Percentiles rank a stretch among this genome's conserved stretches.
phyloP scores from a whole-genome alignment of 2,888 invertebrate species.

The Yponomeuta malinellus region DNA sequence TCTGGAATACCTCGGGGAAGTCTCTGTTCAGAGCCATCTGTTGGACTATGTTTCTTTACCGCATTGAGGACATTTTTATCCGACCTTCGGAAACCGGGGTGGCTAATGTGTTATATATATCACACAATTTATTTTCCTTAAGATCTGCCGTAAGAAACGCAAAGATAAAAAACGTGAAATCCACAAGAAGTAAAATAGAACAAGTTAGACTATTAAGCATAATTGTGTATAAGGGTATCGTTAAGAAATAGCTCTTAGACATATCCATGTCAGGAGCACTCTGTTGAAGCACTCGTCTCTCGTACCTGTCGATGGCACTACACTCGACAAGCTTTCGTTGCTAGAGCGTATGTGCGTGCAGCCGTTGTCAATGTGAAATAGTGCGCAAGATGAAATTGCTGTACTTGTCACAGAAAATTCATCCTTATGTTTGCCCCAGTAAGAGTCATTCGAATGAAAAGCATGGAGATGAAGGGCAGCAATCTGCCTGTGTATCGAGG shows the following conservation, averaged over 20 bases:
- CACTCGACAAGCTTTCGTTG: neutral
- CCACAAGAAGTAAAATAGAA: too few species aligned
- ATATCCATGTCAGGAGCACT: neutral
- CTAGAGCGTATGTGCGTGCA: slow-evolving; percentile 5
- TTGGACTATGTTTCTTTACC: slow-evolving; percentile 1
- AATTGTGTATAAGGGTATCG: too few species aligned
- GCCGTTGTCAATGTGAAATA: slow-evolving; percentile 8
- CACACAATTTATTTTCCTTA: too few species aligned
- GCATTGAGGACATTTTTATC: neutral
- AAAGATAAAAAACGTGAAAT: too few species aligned
- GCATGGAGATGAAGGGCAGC: neutral
- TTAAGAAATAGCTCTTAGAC: neutral
- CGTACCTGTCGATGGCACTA: slow-evolving; percentile 3
- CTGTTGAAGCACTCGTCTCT: neutral
- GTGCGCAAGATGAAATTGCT: neutral
- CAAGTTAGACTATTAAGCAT: too few species aligned
- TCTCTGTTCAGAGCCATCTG: slow-evolving; percentile 8
- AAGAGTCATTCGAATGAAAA: neutral
- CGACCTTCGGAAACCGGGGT: too few species aligned
- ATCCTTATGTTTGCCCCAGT: neutral
- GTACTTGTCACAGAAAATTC: neutral
- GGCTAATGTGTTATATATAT: neutral
- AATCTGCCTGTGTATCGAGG: slow-evolving; percentile 11
- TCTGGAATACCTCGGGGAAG: slow-evolving; percentile 24
- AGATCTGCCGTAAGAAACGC: too few species aligned